Base-by-base conservation (phyloP, 2,888 invertebrate species). In the Agrotis ipsilon region DNA sequence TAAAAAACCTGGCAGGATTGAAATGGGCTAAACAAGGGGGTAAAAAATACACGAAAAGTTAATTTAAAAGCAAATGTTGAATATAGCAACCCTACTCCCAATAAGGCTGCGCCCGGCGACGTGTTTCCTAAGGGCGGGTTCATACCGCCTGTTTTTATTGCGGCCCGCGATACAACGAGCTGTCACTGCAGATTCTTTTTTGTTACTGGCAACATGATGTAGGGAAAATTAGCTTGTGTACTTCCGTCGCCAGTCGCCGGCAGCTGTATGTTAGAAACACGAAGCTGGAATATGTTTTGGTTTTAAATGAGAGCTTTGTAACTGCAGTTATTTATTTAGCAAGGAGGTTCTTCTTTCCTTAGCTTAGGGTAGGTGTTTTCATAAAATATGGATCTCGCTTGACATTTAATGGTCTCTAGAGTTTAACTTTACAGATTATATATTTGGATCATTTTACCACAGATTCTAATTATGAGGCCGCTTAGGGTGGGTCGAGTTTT, bases 71-170 rank as follows among this genome's bases (percentile, higher is more conserved):
- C 60, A 78, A 51, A 65, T 52, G 49, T 76, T 80, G 68, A 68
- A 71, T 76, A 75, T 54, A 72, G 14, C 68, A 81, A 72, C 78
- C 81, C 81, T 81, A 62, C 58, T 65, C 64, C 62, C 78, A 77
- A 77, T 77, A 81, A 52, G 61, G 51, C 48, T 24, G 46, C 27
- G 67, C 6, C n/a, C n/a, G 32, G 57, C 65, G 78, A 64, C 69
- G 49, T 52, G 63, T 78, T 74, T 73, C 71, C 73, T 80, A 69
- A 73, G 82, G 80, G 85, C 69, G 79, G 80, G 83, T 88, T 80
- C 84, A 87, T 86, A 87, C 81, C 45, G 66, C 78, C 80, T 82
- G 85, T 85, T 87, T 90, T 90, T 91, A 82, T 85, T 85, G 78
- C 76, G 68, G 72, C 32, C 63, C 75, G 79, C 87, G 85, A 85